phyloP scores from a whole-genome alignment of 2,113 vertebrate genomes.

The Atrichornis clamosus region DNA sequence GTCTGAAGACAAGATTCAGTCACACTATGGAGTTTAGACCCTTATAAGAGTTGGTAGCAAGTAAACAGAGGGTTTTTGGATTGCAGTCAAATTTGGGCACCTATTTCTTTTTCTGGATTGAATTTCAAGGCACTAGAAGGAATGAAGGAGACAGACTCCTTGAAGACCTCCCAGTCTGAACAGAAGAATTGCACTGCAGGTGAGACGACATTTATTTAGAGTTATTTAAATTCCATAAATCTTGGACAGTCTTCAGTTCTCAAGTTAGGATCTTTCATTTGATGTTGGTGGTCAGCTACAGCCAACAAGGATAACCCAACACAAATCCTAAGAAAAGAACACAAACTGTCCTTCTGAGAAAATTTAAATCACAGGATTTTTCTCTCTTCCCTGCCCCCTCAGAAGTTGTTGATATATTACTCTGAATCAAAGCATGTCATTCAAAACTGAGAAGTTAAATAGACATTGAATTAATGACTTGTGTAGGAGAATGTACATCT shows the following conservation, averaged over 20 bases:
- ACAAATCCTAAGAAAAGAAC: background rate
- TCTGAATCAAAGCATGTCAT: background rate
- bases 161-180: conserved; percentile 29
- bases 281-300: background rate
- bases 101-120: background rate
- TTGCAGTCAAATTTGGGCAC: background rate
- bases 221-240: background rate
- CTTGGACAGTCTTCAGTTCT: background rate
- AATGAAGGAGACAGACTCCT: background rate
- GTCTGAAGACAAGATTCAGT: background rate
- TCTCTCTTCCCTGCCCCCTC: background rate
- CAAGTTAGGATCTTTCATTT: background rate
- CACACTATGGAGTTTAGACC: background rate
- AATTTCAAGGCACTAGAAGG: background rate
- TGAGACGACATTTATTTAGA: background rate
- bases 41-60: background rate
- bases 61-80: background rate
- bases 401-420: background rate
- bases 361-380: background rate
- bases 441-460: background rate
- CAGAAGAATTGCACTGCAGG: background rate
- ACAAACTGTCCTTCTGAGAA: background rate
- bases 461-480: background rate
- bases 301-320: background rate
- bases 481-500: background rate